These are phyloP conservation scores for Acrossocheilus fasciatus DNA, from an alignment of 2,797 vertebrate genomes.

Conservation along the genomic window DNA sequence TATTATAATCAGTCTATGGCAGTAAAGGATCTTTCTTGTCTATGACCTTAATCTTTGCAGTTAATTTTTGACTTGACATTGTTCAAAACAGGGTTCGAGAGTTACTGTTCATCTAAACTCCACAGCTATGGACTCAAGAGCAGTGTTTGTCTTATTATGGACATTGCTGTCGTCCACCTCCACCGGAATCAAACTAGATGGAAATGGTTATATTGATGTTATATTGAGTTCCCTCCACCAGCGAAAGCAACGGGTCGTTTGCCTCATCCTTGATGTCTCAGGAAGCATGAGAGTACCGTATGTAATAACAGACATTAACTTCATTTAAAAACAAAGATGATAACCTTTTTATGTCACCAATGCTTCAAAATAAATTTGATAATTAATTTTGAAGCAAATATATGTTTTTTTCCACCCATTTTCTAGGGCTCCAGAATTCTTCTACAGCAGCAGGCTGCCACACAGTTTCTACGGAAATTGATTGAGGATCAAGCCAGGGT, in stretches of 20 bases:
- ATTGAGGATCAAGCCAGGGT: conserved; percentile 67
- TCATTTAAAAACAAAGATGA: background rate
- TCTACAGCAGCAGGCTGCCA: conserved; percentile 68
- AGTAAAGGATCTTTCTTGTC: background rate
- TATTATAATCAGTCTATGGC: background rate
- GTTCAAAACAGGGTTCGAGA: background rate
- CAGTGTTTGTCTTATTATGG: conserved; percentile 11
- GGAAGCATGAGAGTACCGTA: conserved; percentile 68
- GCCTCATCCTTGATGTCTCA: conserved; percentile 77
- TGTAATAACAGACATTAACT: background rate
- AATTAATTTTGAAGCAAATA: background rate
- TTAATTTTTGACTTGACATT: background rate
- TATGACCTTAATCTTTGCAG: too few relatives aligned
- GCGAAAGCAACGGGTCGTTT: conserved; percentile 63
- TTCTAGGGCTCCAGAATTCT: conserved; percentile 39
- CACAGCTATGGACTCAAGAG: conserved; percentile 1
- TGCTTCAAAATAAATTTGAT: too few relatives aligned
- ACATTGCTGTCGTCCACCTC: conserved; percentile 1
- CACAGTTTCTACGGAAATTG: conserved; percentile 70
- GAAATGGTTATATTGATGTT: too few relatives aligned
- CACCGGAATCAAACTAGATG: conserved; percentile 42
- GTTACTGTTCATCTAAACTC: background rate
- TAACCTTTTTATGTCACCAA: too few relatives aligned
- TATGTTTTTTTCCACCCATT: background rate
- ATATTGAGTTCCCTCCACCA: too few relatives aligned